Base-by-base conservation (phyloP, 53 echinoderm and acorn worm genomes). In the Echinarachnius parma region DNA sequence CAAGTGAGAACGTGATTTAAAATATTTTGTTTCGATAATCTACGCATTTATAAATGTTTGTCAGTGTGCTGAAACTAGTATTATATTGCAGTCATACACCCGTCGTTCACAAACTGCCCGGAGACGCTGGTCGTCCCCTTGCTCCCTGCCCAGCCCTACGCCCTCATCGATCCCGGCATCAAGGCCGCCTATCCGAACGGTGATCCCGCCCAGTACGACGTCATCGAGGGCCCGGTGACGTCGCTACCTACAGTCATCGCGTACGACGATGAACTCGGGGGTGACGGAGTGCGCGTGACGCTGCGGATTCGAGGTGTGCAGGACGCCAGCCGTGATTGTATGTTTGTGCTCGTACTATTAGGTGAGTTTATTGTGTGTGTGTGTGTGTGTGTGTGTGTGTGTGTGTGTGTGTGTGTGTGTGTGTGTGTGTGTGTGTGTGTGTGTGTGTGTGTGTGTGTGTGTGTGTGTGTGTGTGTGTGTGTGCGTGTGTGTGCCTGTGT, bases 271-370 rank as follows among this genome's bases (percentile, higher is more conserved):
- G 26, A 13, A 8, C 21, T 64, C 4, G 14, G 28, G 19, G n/a
- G n/a, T n/a, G 29, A 35, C 9, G 78, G 78, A 10, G 58, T 52
- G 44, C 5, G 31, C 11, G 63, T 78, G 50, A 78, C 78, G 16
- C 24, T 78, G 2, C 21, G 63, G 37, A 20, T 63, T 4, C 31
- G 36, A 26, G 78, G 63, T 21, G 64, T 49, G 4, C 32, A 15
- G 13, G 78, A 50, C 36, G 16, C 33, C 0, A 78, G 62, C 30
- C 7, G 14, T 0, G 62, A 62, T 10, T 78, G 78, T 27, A 36
- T 32, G 1, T 61, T 78, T 64, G n/a, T 64, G 9, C 34, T 78
- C 0, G 13, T 32, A 3, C 18, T 78, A 52, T 23, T 5, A 50
- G 78, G 78, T 78, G 0, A 46, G 39, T 7, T 39, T n/a, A n/a